phyloP scores from a whole-genome alignment of 2,113 vertebrate species.

The Epinephelus lanceolatus region DNA sequence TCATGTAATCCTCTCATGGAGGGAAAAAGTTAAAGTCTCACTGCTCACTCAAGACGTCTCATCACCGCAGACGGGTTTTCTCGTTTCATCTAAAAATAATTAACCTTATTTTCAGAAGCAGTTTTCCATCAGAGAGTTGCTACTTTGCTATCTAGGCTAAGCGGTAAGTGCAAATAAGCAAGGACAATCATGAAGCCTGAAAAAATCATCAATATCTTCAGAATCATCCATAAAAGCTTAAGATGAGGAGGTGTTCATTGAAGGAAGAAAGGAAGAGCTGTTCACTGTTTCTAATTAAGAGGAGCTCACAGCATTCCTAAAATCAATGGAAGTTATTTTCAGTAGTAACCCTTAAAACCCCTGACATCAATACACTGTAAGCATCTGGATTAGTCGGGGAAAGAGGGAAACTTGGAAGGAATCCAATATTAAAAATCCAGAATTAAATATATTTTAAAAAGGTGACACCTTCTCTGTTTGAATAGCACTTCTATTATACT shows the following conservation, averaged over 20 bases:
- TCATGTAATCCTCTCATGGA: not conserved
- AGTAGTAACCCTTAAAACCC: constrained; percentile 52
- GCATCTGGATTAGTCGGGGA: constrained; percentile 33
- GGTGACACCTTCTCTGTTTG: not conserved
- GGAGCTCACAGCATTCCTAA: constrained; percentile 19
- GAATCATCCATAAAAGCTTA: not conserved
- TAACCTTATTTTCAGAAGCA: constrained; percentile 43
- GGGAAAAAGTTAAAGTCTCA: not conserved
- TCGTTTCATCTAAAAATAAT: constrained; percentile 64
- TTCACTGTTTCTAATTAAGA: constrained; percentile 59
- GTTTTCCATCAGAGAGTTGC: constrained; percentile 16
- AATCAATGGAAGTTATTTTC: constrained; percentile 65
- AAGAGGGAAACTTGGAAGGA: constrained; percentile 16
- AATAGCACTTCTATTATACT: not conserved
- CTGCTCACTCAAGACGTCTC: not conserved
- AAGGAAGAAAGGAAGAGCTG: constrained; percentile 28
- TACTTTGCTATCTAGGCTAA: constrained; percentile 7
- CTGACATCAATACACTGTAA: constrained; percentile 42
- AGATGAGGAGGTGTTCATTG: constrained; percentile 14
- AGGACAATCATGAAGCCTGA: not conserved
- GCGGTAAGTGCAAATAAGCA: constrained; percentile 2
- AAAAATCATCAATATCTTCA: not conserved
- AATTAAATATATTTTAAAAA: not conserved
- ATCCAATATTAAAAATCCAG: not conserved
- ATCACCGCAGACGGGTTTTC: constrained; percentile 6